Evolutionary conservation across 2,797 vertebrate genomes (phyloP), one percentile per base, ranked within the genome.

Genomic region (Scomberomorus guttatus): DNA sequence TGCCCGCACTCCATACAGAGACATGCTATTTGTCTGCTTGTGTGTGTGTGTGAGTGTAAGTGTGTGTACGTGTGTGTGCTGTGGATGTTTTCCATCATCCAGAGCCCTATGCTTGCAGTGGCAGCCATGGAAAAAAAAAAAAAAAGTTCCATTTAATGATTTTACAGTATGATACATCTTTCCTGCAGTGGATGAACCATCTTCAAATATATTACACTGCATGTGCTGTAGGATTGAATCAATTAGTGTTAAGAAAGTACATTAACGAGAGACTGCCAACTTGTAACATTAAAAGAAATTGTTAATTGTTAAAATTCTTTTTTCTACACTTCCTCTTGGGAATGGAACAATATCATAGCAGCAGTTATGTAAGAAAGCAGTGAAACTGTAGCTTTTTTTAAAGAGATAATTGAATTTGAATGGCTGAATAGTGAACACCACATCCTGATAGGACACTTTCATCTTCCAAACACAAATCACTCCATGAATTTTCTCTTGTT

Each of bases 1-100:
- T 75, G 57, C 75, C 59, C 59, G 77, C 65, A 72, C 52, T 77
- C 59, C 57, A 68, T 61, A 50, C 66, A 46, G 22, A 46, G 67
- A 87, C 72, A 70, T 81, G 61, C 73, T 82, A 68, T 88, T 90
- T 72, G 79, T 81, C 59, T 75, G 14, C 3, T 7, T 42, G 25
- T 64, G 39, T 75, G 50, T 6, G 24, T 52, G 27, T 6, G 5
- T 61, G 20, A 27, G 25, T 61, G 60, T 58, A 25, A 6, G 27
- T n/a, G 39, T 61, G 46, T 46, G 71, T 27, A 5, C 4, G 6
- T 62, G 37, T 50, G 27, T 7, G 10, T n/a, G 65, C 15, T 25
- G 56, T 46, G 13, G 13, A 65, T 13, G 24, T 69, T 77, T 72
- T 82, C 77, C 20, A 73, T 77, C 56, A 65, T 73, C 32, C 34